Base-by-base conservation (phyloP, 2,888 invertebrate genomes). In the Autographa pulchrina region DNA sequence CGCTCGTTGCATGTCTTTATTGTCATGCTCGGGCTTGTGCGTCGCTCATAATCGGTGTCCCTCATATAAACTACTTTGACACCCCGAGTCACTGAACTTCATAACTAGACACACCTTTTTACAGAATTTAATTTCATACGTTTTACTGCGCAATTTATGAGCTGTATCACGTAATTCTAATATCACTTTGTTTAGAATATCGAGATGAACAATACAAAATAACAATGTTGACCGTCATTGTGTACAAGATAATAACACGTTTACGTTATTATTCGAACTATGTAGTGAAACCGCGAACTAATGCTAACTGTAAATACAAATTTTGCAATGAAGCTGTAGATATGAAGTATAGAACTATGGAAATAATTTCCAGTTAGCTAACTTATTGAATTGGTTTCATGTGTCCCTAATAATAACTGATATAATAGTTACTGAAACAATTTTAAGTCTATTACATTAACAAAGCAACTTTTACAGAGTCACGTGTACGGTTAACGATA, bases 1-100 rank as follows among this genome's bases (percentile, higher is more conserved):
- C 78, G 80, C 54, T 82, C 80, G 59, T 87, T 85, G 84, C 84
- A 86, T 82, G 81, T 85, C 82, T 89, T 86, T 87, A 88, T 86
- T 84, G 85, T 77, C 84, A 73, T 81, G 77, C 83, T 78, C 79
- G 72, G 83, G 86, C 79, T 87, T 79, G 77, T 87, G 85, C 84
- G 84, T 83, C 78, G 86, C 78, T 84, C 85, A 86, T 89, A 86
- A 58, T 74, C 62, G 62, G 68, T 75, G 74, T 77, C 82, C 83
- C 75, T 69, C 76, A 66, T 75, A 70, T 75, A 65, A 70, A 75
- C 69, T 77, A 70, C 60, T 70, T 67, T 68, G 56, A 71, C 70
- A 62, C 59, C 54, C 68, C 60, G 59, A 77, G 84, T 83, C 85
- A 78, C 68, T 79, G 84, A 85, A 85, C 85, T 78, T 80, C 74